Conservation (phyloP, 2,797 vertebrate genomes). For the Enoplosus armatus region DNA sequence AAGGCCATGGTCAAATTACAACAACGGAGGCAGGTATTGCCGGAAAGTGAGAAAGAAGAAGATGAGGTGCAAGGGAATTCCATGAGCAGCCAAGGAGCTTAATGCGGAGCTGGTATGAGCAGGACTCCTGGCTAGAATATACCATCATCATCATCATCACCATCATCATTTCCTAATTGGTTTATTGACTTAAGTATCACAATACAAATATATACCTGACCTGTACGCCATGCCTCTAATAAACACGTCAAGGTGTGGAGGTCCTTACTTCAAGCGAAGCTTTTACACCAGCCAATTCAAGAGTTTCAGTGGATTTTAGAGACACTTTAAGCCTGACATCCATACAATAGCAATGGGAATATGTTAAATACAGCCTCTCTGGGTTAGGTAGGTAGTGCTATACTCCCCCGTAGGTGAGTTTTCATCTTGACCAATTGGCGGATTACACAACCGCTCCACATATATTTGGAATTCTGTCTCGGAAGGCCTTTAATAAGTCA, state of each 20-base stretch:
- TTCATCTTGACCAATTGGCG: neutral
- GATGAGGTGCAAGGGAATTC: neutral
- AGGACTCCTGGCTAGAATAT: no score
- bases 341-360: neutral
- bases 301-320: neutral
- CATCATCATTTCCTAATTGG: no score
- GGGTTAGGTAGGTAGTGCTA: neutral
- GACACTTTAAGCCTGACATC: neutral
- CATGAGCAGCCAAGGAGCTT: no score
- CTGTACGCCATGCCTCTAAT: no score
- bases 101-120: no score
- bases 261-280: no score
- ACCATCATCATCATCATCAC: no score
- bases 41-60: neutral
- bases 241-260: no score
- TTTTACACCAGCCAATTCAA: neutral
- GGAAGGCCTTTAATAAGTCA: neutral
- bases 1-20: no score
- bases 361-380: neutral
- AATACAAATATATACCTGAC: no score
- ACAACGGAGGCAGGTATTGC: no score
- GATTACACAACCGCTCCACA: neutral
- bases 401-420: neutral
- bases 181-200: neutral
- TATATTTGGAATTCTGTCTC: neutral